phyloP scores from a whole-genome alignment of 37 sponge, comb jelly and placozoan genomes.

The Corticium candelabrum region DNA sequence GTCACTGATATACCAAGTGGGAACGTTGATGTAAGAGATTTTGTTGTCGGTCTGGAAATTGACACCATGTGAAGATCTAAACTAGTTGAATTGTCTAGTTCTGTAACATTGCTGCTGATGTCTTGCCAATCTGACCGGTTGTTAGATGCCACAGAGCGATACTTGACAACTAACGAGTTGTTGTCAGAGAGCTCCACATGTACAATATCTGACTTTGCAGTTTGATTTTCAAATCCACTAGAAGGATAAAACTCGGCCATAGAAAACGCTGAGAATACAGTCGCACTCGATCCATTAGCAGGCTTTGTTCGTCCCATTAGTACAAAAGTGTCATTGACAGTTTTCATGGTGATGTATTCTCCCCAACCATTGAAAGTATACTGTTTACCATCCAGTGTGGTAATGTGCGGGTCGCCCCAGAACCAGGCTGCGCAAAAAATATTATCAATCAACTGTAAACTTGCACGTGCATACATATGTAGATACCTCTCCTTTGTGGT shows the following conservation, averaged over 20 bases:
- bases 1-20: background rate
- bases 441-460: too few relatives aligned
- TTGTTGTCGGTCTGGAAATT: background rate
- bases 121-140: background rate
- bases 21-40: background rate
- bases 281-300: background rate
- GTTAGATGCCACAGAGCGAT: background rate
- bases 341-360: constrained; percentile 18
- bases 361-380: constrained; percentile 80
- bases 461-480: too few relatives aligned
- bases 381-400: constrained; percentile 33
- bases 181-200: background rate
- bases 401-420: constrained; percentile 68
- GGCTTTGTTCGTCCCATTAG: background rate
- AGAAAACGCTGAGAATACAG: background rate
- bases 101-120: background rate
- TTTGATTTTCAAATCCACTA: background rate
- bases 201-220: background rate
- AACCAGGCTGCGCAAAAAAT: constrained; percentile 23
- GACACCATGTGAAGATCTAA: background rate
- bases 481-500: background rate
- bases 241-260: background rate
- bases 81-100: background rate
- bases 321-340: background rate
- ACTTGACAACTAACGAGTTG: background rate